Evolutionary conservation across 23 tunicate genomes (phyloP).

Genomic region (Diplosoma virens): DNA sequence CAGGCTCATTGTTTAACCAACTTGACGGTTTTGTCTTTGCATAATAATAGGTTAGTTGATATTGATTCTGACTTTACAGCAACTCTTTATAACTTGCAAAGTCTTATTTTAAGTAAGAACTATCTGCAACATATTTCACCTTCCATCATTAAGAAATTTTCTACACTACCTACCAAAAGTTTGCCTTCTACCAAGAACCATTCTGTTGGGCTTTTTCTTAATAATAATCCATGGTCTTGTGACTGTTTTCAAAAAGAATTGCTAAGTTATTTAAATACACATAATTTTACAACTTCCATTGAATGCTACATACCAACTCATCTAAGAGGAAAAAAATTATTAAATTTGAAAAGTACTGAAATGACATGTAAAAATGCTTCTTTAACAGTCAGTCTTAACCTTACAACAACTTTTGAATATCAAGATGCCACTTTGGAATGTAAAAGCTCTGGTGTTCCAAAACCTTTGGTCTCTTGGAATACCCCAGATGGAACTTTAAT

Average conservation of each 20-base stretch:
- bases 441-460: constrained; percentile 36
- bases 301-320: constrained; percentile 34
- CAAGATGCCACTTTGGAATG: constrained; percentile 40
- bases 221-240: constrained; percentile 66
- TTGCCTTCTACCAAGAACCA: not conserved
- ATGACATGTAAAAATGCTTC: constrained; percentile 37
- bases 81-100: not conserved
- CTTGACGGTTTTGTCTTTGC: constrained; percentile 21
- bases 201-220: not conserved
- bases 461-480: constrained; percentile 46
- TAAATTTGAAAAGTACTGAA: constrained; percentile 15
- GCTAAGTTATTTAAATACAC: not conserved
- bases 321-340: constrained; percentile 16
- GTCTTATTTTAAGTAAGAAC: constrained; percentile 41
- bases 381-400: constrained; percentile 10
- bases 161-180: not conserved
- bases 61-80: constrained; percentile 13
- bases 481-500: constrained; percentile 43
- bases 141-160: constrained; percentile 19
- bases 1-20: not conserved
- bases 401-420: constrained; percentile 28
- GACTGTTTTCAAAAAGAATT: constrained; percentile 47
- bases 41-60: constrained; percentile 35
- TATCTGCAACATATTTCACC: constrained; percentile 50
- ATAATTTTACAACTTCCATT: constrained; percentile 5